These are phyloP conservation scores for Pyrgilauda ruficollis DNA, from an alignment of 2,113 vertebrate genomes.

Conservation along the genomic window DNA sequence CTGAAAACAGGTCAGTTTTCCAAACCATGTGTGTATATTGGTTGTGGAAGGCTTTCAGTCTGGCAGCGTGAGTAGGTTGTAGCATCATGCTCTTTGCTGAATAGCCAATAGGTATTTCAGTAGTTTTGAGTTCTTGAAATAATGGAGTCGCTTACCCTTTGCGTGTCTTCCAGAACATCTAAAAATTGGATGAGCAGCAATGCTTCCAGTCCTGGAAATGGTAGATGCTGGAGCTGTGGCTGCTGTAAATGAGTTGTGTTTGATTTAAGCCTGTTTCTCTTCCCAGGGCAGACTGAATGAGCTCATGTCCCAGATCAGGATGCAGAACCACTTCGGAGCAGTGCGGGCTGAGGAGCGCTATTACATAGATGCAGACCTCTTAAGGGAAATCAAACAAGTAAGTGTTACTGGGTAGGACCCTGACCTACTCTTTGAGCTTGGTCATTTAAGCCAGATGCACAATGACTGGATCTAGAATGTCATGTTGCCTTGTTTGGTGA, in stretches of 20 bases:
- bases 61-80: background rate
- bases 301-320: slow-evolving; percentile 97
- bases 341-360: slow-evolving; percentile 93
- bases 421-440: background rate
- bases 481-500: background rate
- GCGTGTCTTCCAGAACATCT: background rate
- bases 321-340: slow-evolving; percentile 97
- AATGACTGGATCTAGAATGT: background rate
- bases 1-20: background rate
- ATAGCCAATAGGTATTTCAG: background rate
- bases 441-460: background rate
- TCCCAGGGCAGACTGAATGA: slow-evolving; percentile 94
- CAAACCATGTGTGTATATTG: fast-evolving
- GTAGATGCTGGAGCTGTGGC: background rate
- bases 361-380: slow-evolving; percentile 88
- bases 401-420: background rate
- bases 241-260: background rate
- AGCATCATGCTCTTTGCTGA: background rate
- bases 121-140: background rate
- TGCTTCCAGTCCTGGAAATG: background rate
- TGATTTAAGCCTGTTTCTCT: background rate
- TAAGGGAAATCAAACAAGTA: slow-evolving; percentile 94
- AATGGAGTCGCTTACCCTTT: background rate
- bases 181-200: fast-evolving
- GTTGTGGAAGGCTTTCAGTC: background rate